These are phyloP conservation scores for Harmothoe impar DNA, from an alignment of 2,888 invertebrate genomes.

Conservation along the genomic window DNA sequence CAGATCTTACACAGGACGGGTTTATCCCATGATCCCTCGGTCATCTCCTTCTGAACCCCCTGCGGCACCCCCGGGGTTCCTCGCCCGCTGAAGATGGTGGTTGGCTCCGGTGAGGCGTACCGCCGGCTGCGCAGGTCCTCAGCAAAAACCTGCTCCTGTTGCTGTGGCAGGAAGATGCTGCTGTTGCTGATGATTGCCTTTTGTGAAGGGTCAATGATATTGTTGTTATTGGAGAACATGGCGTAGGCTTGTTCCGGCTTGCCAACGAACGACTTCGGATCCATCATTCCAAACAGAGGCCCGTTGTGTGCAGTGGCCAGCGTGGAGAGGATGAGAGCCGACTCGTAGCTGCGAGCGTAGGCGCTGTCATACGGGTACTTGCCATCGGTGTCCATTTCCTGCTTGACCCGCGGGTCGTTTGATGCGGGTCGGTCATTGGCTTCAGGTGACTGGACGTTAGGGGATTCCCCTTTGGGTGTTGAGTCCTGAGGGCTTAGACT, in stretches of 20 bases:
- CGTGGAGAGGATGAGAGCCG: conserved; percentile 37
- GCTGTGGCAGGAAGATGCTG: conserved; percentile 16
- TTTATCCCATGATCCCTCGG: conserved; percentile 57
- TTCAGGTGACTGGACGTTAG: conserved; percentile 24
- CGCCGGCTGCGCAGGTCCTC: conserved; percentile 52
- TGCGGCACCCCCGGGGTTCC: background rate
- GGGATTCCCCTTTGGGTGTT: conserved; percentile 14
- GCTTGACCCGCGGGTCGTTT: background rate
- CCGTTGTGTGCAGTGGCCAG: conserved; percentile 47
- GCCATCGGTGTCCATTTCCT: conserved; percentile 46
- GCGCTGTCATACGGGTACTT: conserved; percentile 53
- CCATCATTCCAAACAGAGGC: conserved; percentile 47
- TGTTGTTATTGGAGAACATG: conserved; percentile 31
- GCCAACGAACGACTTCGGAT: conserved; percentile 19
- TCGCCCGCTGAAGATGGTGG: background rate
- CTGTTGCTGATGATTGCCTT: conserved; percentile 33
- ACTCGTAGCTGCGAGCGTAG: conserved; percentile 50
- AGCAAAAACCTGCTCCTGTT: conserved; percentile 56
- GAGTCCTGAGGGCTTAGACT: conserved; percentile 50
- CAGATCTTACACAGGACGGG: conserved; percentile 54
- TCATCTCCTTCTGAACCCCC: background rate
- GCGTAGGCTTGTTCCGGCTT: conserved; percentile 47
- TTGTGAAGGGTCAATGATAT: conserved; percentile 40
- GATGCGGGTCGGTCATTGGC: background rate
- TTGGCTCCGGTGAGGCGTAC: conserved; percentile 35